These are phyloP conservation scores for Scolopax mira DNA, from an alignment of 2,113 vertebrate species.

Conservation along the genomic window DNA sequence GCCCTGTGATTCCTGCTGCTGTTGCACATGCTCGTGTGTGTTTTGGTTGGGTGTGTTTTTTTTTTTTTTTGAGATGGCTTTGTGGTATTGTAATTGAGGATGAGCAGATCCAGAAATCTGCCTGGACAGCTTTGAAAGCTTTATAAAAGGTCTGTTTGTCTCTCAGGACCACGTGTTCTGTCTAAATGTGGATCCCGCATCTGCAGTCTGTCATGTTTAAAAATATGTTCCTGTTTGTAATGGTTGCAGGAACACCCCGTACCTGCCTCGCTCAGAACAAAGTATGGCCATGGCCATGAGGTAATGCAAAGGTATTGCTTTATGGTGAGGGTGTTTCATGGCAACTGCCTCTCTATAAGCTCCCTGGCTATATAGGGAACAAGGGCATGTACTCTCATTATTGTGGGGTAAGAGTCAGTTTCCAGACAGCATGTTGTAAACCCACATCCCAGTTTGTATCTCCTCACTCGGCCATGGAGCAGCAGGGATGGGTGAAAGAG, in stretches of 20 bases:
- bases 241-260: slow-evolving; percentile 19
- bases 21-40: neutral
- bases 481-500: neutral
- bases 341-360: neutral
- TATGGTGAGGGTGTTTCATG: neutral
- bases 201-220: slow-evolving; percentile 38
- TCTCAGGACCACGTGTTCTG: neutral
- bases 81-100: slow-evolving; percentile 37
- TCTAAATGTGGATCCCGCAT: slow-evolving; percentile 42
- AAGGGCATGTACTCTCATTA: neutral
- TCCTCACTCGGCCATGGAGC: neutral
- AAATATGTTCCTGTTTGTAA: slow-evolving; percentile 43
- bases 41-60: neutral
- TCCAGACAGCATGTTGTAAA: neutral
- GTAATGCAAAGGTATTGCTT: slow-evolving; percentile 9
- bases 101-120: slow-evolving; percentile 19
- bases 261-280: slow-evolving; percentile 13
- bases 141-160: slow-evolving; percentile 52
- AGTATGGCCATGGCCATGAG: neutral
- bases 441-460: neutral
- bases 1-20: neutral
- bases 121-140: slow-evolving; percentile 43
- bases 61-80: neutral
- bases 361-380: neutral
- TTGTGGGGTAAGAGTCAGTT: neutral